These are phyloP conservation scores for Aphaenogaster rudis DNA, from an alignment of 1,140 invertebrate species.

Conservation along the genomic window DNA sequence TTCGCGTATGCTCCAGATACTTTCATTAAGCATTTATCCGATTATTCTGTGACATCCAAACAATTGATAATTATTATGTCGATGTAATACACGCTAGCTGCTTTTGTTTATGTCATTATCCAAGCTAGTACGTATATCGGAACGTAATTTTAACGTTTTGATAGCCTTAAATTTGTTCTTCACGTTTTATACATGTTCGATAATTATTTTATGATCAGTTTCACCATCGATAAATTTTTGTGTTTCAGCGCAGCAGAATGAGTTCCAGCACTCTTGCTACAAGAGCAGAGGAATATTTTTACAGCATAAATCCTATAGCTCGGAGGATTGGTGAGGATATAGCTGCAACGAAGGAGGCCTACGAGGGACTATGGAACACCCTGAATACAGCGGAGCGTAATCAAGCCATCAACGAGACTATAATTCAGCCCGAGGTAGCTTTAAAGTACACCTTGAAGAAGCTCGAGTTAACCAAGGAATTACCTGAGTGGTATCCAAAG, in stretches of 20 bases:
- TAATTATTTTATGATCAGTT: not conserved
- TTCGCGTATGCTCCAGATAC: not conserved
- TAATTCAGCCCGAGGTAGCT: conserved; percentile 91
- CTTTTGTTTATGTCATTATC: conserved; percentile 4
- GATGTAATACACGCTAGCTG: not conserved
- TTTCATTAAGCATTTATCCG: not conserved
- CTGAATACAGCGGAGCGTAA: conserved; percentile 90
- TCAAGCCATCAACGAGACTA: conserved; percentile 91
- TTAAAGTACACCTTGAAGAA: conserved; percentile 89
- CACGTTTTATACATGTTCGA: not conserved
- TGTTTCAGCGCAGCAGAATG: conserved; percentile 68
- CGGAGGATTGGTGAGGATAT: conserved; percentile 91
- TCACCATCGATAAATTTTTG: not conserved
- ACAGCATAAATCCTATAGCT: conserved; percentile 90
- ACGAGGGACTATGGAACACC: conserved; percentile 91
- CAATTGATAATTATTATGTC: conserved; percentile 20
- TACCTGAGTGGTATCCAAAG: conserved; percentile 85
- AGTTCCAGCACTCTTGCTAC: conserved; percentile 78
- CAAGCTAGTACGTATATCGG: not conserved
- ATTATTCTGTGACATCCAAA: not conserved
- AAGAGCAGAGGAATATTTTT: conserved; percentile 90
- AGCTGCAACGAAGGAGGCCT: conserved; percentile 89
- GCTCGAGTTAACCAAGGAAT: conserved; percentile 77
- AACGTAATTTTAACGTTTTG: not conserved
- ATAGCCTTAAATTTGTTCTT: not conserved